These are phyloP conservation scores for Melipona quadrifasciata DNA, from an alignment of 1,140 invertebrate species.

Conservation along the genomic window DNA sequence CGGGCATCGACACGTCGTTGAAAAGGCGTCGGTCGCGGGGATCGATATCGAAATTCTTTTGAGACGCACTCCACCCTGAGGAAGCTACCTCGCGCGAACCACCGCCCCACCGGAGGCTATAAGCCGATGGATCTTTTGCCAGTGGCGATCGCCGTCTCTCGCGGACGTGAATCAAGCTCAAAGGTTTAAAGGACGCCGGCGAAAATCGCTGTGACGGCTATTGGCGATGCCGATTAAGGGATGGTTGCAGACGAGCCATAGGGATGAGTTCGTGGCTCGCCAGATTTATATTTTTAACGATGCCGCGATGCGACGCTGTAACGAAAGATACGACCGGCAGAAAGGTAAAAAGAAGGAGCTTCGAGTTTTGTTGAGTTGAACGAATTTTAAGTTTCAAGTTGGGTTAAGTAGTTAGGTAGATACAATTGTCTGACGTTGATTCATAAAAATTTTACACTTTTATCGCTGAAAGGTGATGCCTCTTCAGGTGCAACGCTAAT, in stretches of 20 bases:
- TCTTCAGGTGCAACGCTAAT: too few species aligned
- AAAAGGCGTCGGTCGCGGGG: slow-evolving; percentile 28
- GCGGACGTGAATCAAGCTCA: background rate
- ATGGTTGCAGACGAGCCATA: background rate
- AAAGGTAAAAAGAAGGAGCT: too few species aligned
- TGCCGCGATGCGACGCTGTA: too few species aligned
- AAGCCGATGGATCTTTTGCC: background rate
- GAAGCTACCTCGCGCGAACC: background rate
- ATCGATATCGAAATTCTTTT: slow-evolving; percentile 64
- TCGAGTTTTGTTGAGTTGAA: background rate
- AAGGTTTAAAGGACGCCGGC: background rate
- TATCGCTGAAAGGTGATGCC: too few species aligned
- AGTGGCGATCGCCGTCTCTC: background rate
- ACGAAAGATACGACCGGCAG: too few species aligned
- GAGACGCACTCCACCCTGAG: slow-evolving; percentile 13
- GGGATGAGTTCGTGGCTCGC: background rate
- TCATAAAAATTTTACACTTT: too few species aligned
- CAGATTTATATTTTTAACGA: background rate
- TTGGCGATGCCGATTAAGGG: background rate
- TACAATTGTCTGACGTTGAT: too few species aligned
- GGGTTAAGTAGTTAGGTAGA: too few species aligned
- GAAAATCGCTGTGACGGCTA: background rate
- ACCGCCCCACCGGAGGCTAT: background rate
- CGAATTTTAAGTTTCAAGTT: too few species aligned
- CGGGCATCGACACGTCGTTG: slow-evolving; percentile 42